phyloP scores from a whole-genome alignment of 2,113 vertebrate genomes.

The Heterotilapia buettikoferi region DNA sequence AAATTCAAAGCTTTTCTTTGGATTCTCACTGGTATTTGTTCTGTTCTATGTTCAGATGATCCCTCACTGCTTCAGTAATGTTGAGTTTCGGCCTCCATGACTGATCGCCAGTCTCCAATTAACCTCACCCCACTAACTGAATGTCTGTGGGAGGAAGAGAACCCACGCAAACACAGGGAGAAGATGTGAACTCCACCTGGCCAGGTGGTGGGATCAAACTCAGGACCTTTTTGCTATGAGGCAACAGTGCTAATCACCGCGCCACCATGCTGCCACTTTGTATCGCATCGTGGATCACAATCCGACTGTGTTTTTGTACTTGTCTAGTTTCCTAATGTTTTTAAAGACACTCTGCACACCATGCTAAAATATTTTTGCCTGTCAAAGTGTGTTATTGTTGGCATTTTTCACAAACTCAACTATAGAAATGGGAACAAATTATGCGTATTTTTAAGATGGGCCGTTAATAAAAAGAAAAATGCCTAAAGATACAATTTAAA shows the following conservation, averaged over 20 bases:
- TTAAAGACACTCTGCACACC: not conserved
- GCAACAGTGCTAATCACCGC: accelerated
- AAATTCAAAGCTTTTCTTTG: not conserved
- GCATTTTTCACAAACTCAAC: too few relatives aligned
- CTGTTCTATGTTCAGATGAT: not conserved
- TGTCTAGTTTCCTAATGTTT: not conserved
- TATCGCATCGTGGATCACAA: not conserved
- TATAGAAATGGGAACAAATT: too few relatives aligned
- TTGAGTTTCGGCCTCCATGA: not conserved
- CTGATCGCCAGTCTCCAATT: not conserved
- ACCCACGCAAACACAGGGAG: not conserved
- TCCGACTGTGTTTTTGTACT: not conserved
- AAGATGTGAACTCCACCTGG: not conserved
- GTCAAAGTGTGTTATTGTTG: too few relatives aligned
- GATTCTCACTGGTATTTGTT: not conserved
- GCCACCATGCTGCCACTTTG: not conserved
- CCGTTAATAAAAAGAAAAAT: too few relatives aligned
- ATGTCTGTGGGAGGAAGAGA: not conserved
- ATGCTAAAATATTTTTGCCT: not conserved
- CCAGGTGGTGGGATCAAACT: not conserved
- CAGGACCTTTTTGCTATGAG: not conserved
- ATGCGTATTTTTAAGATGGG: too few relatives aligned
- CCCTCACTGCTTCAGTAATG: not conserved
- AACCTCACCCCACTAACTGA: not conserved
- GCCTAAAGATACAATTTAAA: too few relatives aligned